These are phyloP conservation scores for Chiroxiphia lanceolata DNA, from an alignment of 2,797 vertebrate species.

Conservation along the genomic window DNA sequence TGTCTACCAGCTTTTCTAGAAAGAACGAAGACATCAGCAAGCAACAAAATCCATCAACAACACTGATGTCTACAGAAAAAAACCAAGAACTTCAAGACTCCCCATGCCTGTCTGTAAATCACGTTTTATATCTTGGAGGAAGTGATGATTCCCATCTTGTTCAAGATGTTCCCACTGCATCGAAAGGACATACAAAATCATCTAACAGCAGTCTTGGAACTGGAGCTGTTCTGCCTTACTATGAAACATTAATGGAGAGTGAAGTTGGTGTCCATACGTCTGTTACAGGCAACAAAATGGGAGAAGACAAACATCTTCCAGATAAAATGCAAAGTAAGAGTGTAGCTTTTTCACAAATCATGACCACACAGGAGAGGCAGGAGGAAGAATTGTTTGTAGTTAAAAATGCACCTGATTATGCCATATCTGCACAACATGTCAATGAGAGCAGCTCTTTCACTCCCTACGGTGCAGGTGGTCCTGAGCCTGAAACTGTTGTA, in stretches of 20 bases:
- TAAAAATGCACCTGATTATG: not conserved
- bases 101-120: not conserved
- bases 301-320: not conserved
- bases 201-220: not conserved
- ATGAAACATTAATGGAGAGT: conserved; percentile 46
- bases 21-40: not conserved
- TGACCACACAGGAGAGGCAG: not conserved
- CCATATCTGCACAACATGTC: not conserved
- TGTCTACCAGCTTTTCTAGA: conserved; percentile 49
- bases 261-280: not conserved
- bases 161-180: not conserved
- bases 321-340: not conserved
- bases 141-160: not conserved
- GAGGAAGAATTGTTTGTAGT: not conserved
- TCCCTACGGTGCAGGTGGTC: not conserved
- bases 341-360: not conserved
- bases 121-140: not conserved
- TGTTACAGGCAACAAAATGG: not conserved
- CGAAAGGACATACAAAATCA: not conserved
- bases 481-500: not conserved
- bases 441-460: not conserved
- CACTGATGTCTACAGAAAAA: not conserved
- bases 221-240: conserved; percentile 45
- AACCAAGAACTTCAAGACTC: not conserved
- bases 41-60: not conserved